Base-by-base conservation (phyloP, 2,113 vertebrate species). In the Oreochromis tanganicae region DNA sequence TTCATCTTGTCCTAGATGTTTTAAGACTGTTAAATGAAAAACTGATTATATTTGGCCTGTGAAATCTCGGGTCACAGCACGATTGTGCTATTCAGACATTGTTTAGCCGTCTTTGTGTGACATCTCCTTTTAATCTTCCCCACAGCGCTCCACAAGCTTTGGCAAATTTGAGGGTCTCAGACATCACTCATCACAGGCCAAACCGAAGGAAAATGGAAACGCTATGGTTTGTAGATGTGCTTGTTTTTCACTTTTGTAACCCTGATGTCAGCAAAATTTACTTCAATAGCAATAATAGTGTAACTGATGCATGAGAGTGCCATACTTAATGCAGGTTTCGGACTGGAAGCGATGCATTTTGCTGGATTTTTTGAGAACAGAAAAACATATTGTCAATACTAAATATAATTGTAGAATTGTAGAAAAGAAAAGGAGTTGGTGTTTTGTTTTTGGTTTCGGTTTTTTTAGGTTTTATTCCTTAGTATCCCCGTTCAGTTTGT, bases 91-190 rank as follows among this genome's bases (percentile, higher is more conserved):
- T 50, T 78, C 43, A 78, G 1, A 78, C 0, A 3, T 7, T 50
- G 17, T 16, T 16, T 36, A 27, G 9, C 5, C 6, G 1, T 9
- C 11, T 48, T 61, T 78, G 43, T 16, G 6, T 50, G 24, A 48
- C 14, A 61, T 21, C 13, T 7, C 29, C 19, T 80, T 48, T 73
- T 73, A 46, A 11, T 29, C 41, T 73, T 78, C 46, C 4, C 27
- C 27, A 16, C 95, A 98, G 98, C 97, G 98, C 84, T 97, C 97
- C 9, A 98, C 97, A 43, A 98, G 98, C 92, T 98, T 98, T 84
- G 98, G 98, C 83, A 97, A 87, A 87, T 98, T 98, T 84, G 98
- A 98, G 32, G 95, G 94, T 8, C 96, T 96, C 91, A 97, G 94
- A 84, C 95, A 97, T 57, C 95, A 95, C 6, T 82, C 95, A 4